These are phyloP conservation scores for Arbacia lixula DNA, from an alignment of 53 echinoderm and acorn worm genomes.

Conservation along the genomic window DNA sequence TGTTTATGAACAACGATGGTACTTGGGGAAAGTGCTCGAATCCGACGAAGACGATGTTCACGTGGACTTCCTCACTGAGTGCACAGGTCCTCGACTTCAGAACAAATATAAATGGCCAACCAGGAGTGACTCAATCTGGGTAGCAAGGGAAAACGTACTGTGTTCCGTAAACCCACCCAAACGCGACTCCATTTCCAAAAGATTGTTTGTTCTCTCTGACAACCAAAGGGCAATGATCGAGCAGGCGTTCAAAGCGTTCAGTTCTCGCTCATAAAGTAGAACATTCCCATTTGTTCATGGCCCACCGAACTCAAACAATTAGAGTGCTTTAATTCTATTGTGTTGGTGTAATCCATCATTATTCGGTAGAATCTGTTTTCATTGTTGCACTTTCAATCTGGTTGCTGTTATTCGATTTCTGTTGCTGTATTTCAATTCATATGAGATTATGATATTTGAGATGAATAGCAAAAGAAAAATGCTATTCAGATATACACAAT, in stretches of 20 bases:
- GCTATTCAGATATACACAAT: too few species aligned
- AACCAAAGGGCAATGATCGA: constrained; percentile 27
- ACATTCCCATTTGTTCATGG: too few species aligned
- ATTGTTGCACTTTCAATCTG: too few species aligned
- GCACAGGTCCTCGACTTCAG: neutral
- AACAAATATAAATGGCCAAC: neutral
- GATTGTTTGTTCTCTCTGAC: neutral
- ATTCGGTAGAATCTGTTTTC: too few species aligned
- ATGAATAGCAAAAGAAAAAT: too few species aligned
- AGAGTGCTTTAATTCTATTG: too few species aligned
- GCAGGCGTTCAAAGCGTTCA: constrained; percentile 4
- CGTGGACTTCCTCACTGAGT: constrained; percentile 16
- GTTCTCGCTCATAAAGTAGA: too few species aligned
- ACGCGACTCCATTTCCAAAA: neutral
- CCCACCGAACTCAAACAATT: too few species aligned
- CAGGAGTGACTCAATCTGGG: neutral
- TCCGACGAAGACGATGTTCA: constrained; percentile 10
- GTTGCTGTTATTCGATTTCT: too few species aligned
- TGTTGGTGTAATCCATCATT: too few species aligned
- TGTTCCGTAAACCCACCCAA: neutral
- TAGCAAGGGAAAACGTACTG: neutral
- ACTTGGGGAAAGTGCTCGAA: constrained; percentile 13
- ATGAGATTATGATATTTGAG: too few species aligned
- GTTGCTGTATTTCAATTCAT: too few species aligned
- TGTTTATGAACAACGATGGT: constrained; percentile 37